Evolutionary conservation across 2,888 invertebrate genomes (phyloP), one percentile per base, ranked within the genome.

Genomic region (Sturmia bella): DNA sequence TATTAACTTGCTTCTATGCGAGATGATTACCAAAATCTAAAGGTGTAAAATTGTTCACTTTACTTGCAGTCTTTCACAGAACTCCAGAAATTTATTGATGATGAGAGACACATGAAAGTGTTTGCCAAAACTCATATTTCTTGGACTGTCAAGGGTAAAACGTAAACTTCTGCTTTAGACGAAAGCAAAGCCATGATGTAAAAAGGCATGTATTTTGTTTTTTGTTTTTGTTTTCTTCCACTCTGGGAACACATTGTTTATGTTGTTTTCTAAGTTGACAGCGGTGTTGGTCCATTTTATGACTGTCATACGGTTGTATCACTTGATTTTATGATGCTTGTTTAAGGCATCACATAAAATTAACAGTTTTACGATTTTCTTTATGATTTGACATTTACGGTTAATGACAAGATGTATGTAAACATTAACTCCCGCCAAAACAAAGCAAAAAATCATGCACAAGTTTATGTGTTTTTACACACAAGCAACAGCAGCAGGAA

Each of bases 301-400:
- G 69, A 56, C 74, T 75, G 78, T 78, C 82, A 74, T 39, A 70
- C 64, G 59, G 57, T 76, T 75, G 64, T 84, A 74, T 84, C 84
- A 84, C 75, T 85, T 83, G 84, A 84, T 85, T 88, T 88, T 86
- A 88, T 85, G 88, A 86, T 83, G 72, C 84, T 83, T 83, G 79
- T 85, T 87, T 85, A 87, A 84, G 73, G 84, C 77, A 52, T 43
- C 24, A 45, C 86, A 86, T 88, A 87, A 88, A 88, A 85, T 87
- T 78, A 81, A 73, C 64, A 57, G 86, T 84, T 88, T 88, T 86
- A 88, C 86, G 88, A 87, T 81, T 66, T 70, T 72, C 64, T 84
- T 85, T 85, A 88, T 88, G 84, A 84, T 84, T 88, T 85, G 84
- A 85, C 85, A 80, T 84, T 78, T 84, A 72, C 79, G 77, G 76